Evolutionary conservation across 1,140 invertebrate species (phyloP).

Genomic region (Drosophila murphyi): DNA sequence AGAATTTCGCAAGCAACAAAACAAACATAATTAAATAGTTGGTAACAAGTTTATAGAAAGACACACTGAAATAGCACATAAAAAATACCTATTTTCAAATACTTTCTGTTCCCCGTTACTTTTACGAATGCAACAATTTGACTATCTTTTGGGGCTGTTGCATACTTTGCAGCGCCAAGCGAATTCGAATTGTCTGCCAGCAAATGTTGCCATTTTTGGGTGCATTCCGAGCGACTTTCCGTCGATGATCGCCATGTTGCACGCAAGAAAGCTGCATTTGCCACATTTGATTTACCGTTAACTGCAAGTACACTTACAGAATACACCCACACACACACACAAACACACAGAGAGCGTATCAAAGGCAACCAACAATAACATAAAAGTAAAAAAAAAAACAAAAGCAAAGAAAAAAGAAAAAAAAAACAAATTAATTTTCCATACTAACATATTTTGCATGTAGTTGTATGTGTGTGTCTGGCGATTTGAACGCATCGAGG

Average conservation of each 20-base stretch:
- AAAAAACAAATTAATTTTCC: slow-evolving; percentile 30
- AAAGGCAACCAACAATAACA: slow-evolving; percentile 16
- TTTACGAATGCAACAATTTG: slow-evolving; percentile 52
- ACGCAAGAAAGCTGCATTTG: slow-evolving; percentile 38
- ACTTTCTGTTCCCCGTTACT: slow-evolving; percentile 24
- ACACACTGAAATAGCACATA: slow-evolving; percentile 41
- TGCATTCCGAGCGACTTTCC: slow-evolving; percentile 7
- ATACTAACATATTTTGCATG: slow-evolving; percentile 29
- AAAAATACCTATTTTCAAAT: slow-evolving; percentile 31
- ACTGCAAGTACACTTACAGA: slow-evolving; percentile 13
- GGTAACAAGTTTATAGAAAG: slow-evolving; percentile 66
- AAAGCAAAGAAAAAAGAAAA: background rate
- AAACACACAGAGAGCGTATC: slow-evolving; percentile 7
- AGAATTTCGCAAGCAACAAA: slow-evolving; percentile 72
- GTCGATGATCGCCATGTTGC: background rate
- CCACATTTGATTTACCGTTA: slow-evolving; percentile 14
- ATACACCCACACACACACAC: background rate
- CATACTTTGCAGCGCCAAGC: slow-evolving; percentile 51
- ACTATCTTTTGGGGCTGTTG: slow-evolving; percentile 60
- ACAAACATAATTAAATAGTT: slow-evolving; percentile 62
- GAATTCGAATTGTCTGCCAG: slow-evolving; percentile 57
- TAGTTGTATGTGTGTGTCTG: slow-evolving; percentile 36
- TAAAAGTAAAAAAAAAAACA: background rate
- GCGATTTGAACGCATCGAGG: slow-evolving; percentile 24
- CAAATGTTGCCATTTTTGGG: slow-evolving; percentile 31